Conservation (phyloP, 2,113 vertebrate species). For the Gadus chalcogrammus region DNA sequence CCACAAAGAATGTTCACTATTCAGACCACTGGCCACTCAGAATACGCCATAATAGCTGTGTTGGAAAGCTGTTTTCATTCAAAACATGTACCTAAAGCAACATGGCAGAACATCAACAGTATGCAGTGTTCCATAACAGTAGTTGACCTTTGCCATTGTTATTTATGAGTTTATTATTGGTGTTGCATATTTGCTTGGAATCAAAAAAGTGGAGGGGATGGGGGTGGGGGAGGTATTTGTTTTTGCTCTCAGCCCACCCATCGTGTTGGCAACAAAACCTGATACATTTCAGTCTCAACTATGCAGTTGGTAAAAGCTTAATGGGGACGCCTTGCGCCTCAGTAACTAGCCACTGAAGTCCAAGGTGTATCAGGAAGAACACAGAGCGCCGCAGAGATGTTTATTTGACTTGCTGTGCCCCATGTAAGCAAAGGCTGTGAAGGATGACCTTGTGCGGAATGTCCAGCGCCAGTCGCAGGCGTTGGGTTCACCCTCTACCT, state of each 20-base stretch:
- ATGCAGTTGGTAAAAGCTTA: constrained; percentile 41
- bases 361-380: constrained; percentile 57
- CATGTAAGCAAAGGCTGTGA: constrained; percentile 61
- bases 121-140: constrained; percentile 32
- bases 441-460: constrained; percentile 65
- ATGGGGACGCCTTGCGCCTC: constrained; percentile 20
- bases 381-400: constrained; percentile 26
- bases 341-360: constrained; percentile 23
- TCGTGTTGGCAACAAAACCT: constrained; percentile 67
- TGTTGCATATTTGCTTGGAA: constrained; percentile 60
- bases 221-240: constrained; percentile 44
- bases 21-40: background rate
- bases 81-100: constrained; percentile 3
- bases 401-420: constrained; percentile 66
- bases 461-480: constrained; percentile 12
- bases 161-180: constrained; percentile 67
- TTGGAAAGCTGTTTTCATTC: constrained; percentile 13
- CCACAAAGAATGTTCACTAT: background rate
- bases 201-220: constrained; percentile 40
- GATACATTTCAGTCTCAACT: constrained; percentile 45
- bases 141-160: constrained; percentile 42
- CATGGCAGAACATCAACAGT: constrained; percentile 19
- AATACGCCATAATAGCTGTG: background rate
- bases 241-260: constrained; percentile 73
- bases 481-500: constrained; percentile 39